Evolutionary conservation across 2,113 vertebrate species (phyloP), one percentile per base, ranked within the genome.

Genomic region (Ahaetulla prasina): DNA sequence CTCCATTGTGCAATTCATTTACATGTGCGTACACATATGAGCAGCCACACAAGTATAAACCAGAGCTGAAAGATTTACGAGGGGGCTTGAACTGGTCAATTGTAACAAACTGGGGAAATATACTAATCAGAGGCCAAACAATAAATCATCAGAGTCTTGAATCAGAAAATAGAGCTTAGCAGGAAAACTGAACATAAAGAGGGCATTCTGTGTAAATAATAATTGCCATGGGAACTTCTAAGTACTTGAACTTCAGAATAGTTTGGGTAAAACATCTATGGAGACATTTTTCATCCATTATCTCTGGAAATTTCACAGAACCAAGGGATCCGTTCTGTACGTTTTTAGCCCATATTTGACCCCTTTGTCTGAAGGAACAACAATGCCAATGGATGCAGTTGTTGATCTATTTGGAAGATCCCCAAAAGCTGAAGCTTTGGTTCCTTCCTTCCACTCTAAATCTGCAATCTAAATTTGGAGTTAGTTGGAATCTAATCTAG

Each of bases 1-100:
- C 45, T 85, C 90, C 47, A 93, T 54, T 91, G 93, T 89, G 20
- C 45, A 85, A 85, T 90, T 43, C 50, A 85, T 85, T 45, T 86
- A 57, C 68, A 90, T 93, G 87, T 53, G 47, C 49, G 53, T 35
- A 91, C 54, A 50, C 45, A 86, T 30, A 86, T 45, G 27, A 50
- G 80, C 18, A 35, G 43, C 50, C 89, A 91, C 47, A 89, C 49
- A 87, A 87, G 54, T 52, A 4, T 89, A 53, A 47, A 20, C 43
- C 10, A 20, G 18, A 47, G 74, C 89, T 68, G 74, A 91, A 91
- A 86, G 93, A 89, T 93, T 93, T 93, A 91, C 68, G 90, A 91
- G n/a, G 68, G n/a, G 68, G 53, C 20, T 86, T 93, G 93, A 89
- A 89, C 53, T 93, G 87, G 54, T 91, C 43, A 80, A 86, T 86